Conservation (phyloP, 2,797 vertebrate genomes). For the Buceros bicornis region DNA sequence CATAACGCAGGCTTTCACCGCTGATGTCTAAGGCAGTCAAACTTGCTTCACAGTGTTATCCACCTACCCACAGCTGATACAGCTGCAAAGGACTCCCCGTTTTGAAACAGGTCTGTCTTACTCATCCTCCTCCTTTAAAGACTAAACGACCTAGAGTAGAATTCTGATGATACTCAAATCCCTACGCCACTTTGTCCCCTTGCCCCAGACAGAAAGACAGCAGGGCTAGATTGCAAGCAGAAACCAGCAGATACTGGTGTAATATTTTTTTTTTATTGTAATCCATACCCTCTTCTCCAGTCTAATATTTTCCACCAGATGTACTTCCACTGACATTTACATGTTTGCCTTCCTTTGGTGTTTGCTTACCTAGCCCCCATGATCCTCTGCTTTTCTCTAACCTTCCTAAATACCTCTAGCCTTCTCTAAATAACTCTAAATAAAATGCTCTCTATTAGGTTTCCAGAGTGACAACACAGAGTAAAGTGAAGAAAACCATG, state of each 20-base stretch:
- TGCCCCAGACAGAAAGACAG: background rate
- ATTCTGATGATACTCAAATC: background rate
- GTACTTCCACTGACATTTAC: background rate
- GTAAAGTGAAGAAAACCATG: background rate
- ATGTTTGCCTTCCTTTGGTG: background rate
- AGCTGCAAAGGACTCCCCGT: background rate
- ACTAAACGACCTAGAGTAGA: background rate
- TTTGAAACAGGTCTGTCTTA: accelerated
- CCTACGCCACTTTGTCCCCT: background rate
- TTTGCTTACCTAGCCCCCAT: background rate
- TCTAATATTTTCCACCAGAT: background rate
- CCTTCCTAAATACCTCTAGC: background rate
- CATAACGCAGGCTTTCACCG: background rate
- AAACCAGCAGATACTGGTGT: background rate
- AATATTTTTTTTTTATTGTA: background rate
- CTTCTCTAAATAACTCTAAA: background rate
- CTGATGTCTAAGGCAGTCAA: background rate
- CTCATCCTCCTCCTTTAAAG: background rate
- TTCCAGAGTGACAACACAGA: background rate
- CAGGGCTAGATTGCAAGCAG: background rate
- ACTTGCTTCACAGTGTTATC: background rate
- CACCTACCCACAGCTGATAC: accelerated
- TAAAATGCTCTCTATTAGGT: background rate
- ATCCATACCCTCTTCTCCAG: background rate
- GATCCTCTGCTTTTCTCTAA: background rate